A percentile compares a stretch with the other conserved stretches of the same genome.
phyloP scores from a whole-genome alignment of 2,888 invertebrate species.

The Parelbella ahira region DNA sequence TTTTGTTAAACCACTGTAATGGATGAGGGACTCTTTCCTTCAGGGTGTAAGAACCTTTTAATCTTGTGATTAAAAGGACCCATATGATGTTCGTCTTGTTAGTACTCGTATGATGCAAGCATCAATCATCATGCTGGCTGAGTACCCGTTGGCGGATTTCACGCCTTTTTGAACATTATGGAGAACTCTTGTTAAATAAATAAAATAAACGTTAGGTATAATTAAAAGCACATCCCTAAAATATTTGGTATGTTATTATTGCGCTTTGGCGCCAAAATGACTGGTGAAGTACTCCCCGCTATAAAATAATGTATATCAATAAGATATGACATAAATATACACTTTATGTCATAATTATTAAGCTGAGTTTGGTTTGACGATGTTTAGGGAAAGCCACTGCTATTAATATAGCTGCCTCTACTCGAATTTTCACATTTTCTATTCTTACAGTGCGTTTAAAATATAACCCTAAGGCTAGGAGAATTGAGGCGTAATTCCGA shows the following conservation, averaged over 20 bases:
- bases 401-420: slow-evolving; percentile 8
- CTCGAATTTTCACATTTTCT: slow-evolving; percentile 2
- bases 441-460: not conserved
- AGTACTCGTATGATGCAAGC: no score
- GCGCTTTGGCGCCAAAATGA: slow-evolving; percentile 14
- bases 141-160: no score
- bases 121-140: no score
- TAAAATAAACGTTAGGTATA: no score
- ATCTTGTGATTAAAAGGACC: no score
- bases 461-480: not conserved
- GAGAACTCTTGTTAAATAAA: no score
- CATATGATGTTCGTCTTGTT: no score
- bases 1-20: no score
- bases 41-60: no score
- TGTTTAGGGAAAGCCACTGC: not conserved
- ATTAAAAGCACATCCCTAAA: slow-evolving; percentile 2
- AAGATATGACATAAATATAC: not conserved
- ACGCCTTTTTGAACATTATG: no score
- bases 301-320: slow-evolving; percentile 6
- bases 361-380: not conserved
- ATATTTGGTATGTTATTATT: slow-evolving; percentile 9
- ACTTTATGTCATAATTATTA: not conserved
- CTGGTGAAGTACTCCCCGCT: not conserved
- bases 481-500: not conserved
- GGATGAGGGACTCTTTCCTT: no score